Evolutionary conservation across 2,113 vertebrate genomes (phyloP).

Genomic region (Cettia cetti): DNA sequence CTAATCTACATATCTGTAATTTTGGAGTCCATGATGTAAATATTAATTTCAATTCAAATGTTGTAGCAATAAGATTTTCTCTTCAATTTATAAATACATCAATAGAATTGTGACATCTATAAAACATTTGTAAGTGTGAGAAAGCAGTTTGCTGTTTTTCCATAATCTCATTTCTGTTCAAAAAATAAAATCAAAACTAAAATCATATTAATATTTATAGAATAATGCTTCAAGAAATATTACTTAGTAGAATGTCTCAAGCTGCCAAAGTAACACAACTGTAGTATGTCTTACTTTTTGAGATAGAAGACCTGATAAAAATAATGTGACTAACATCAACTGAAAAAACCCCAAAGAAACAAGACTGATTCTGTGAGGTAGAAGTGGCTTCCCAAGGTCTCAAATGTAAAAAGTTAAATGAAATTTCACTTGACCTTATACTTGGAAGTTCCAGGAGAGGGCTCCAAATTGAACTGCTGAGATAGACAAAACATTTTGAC

Average conservation of each 20-base stretch:
- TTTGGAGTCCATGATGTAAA: not conserved
- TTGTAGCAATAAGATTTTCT: not conserved
- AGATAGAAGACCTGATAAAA: not conserved
- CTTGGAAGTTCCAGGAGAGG: not conserved
- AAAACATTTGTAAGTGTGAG: not conserved
- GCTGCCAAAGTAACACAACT: not conserved
- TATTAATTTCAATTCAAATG: not conserved
- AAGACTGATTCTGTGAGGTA: not conserved
- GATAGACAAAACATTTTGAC: not conserved
- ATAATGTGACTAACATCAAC: not conserved
- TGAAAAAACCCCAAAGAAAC: not conserved
- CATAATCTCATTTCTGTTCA: not conserved
- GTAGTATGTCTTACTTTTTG: not conserved
- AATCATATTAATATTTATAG: not conserved
- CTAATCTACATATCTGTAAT: not conserved
- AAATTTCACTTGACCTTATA: not conserved
- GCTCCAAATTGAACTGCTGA: not conserved
- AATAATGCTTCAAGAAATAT: not conserved
- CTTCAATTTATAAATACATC: not conserved
- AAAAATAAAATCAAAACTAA: not conserved
- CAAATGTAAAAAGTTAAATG: not conserved
- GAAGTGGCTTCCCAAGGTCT: not conserved
- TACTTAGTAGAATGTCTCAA: not conserved
- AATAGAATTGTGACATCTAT: not conserved
- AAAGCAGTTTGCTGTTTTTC: not conserved